Evolutionary conservation across 2,888 invertebrate genomes (phyloP).

Genomic region (Tenthredo scrophulariae): DNA sequence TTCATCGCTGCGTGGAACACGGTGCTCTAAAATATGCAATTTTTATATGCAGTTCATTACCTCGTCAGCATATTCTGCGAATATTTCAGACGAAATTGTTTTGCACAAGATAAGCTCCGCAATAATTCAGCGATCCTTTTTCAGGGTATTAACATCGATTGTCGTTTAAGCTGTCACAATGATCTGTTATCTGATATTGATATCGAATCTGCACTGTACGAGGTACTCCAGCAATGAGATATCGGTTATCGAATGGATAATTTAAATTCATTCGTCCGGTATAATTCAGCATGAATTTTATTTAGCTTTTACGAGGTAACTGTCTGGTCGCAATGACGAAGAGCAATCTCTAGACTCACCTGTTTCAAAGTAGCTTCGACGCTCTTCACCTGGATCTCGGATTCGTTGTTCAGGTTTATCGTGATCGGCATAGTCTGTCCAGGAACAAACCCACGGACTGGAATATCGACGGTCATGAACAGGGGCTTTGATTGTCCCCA

Average conservation of each 20-base stretch:
- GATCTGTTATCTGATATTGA: not conserved
- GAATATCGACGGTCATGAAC: conserved; percentile 7
- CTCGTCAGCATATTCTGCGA: not conserved
- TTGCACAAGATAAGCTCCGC: not conserved
- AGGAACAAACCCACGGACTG: conserved; percentile 31
- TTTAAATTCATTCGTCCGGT: not conserved
- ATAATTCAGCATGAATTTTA: not conserved
- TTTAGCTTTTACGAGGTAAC: not conserved
- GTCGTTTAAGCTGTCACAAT: not conserved
- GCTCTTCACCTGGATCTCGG: conserved; percentile 11
- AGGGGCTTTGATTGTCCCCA: conserved; percentile 36
- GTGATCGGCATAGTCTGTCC: conserved; percentile 24
- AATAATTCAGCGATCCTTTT: not conserved
- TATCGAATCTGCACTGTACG: not conserved
- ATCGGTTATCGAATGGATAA: not conserved
- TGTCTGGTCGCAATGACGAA: not conserved
- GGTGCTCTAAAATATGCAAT: not conserved
- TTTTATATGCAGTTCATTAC: not conserved
- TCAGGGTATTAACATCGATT: not conserved
- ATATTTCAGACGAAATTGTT: not conserved
- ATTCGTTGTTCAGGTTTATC: conserved; percentile 11
- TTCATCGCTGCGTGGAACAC: conserved; percentile 22
- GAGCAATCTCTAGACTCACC: not conserved
- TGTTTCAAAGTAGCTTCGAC: conserved; percentile 19
- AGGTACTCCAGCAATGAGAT: not conserved